Conservation (phyloP, 1,140 invertebrate genomes). For the Dreissena polymorpha region DNA sequence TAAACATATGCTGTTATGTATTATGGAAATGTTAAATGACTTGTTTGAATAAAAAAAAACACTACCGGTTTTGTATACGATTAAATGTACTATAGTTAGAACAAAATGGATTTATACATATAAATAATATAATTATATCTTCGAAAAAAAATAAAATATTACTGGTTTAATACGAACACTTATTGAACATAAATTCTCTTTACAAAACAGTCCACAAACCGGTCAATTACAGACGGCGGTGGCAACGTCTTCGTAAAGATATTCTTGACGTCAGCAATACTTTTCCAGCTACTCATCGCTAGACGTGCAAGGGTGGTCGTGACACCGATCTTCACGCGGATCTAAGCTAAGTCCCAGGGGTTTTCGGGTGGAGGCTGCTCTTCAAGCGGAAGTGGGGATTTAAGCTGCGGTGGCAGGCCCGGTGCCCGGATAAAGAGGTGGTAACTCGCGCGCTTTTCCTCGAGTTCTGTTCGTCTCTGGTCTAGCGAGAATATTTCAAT, state of each 20-base stretch:
- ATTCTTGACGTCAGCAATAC: constrained; percentile 39
- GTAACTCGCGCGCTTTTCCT: constrained; percentile 75
- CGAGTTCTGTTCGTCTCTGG: constrained; percentile 67
- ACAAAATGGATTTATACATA: too few species aligned
- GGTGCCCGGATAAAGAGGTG: constrained; percentile 71
- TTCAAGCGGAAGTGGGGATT: constrained; percentile 5
- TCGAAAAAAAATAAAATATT: too few species aligned
- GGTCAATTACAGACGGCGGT: constrained; percentile 36
- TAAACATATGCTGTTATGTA: too few species aligned
- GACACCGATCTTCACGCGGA: not conserved
- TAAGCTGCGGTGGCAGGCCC: constrained; percentile 78
- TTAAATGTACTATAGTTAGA: too few species aligned
- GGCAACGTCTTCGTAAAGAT: constrained; percentile 30
- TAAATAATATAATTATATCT: too few species aligned
- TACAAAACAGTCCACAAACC: not conserved
- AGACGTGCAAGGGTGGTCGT: constrained; percentile 32
- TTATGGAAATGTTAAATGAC: too few species aligned
- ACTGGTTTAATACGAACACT: too few species aligned
- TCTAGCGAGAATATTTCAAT: not conserved
- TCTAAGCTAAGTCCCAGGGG: constrained; percentile 24
- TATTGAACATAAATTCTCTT: too few species aligned
- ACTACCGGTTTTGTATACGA: too few species aligned
- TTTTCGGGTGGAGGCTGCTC: constrained; percentile 3
- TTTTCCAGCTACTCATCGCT: constrained; percentile 18
- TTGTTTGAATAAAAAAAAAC: too few species aligned